Conservation (phyloP, 2,797 vertebrate genomes). For the Scolopax rusticola region DNA sequence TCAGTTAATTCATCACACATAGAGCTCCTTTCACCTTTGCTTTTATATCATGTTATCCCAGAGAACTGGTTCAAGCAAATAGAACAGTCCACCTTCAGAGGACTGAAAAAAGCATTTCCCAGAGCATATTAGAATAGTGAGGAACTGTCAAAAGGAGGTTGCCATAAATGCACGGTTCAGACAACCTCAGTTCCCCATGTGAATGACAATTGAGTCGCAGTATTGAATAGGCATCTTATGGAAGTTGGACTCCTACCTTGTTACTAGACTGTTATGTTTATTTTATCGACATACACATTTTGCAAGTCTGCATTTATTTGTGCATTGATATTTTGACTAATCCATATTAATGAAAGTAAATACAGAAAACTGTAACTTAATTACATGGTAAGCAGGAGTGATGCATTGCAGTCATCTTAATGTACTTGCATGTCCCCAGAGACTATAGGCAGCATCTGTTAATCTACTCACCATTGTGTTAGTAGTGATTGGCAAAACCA, state of each 20-base stretch:
- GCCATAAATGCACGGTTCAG: not conserved
- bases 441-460: constrained; percentile 52
- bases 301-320: constrained; percentile 58
- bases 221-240: not conserved
- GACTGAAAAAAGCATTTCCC: not conserved
- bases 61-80: not conserved
- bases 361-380: constrained; percentile 39
- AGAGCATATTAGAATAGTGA: not conserved
- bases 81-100: not conserved
- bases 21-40: constrained; percentile 11
- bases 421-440: constrained; percentile 45
- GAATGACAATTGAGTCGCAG: not conserved
- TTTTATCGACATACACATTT: constrained; percentile 1
- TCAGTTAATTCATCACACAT: not conserved
- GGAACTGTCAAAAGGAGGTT: not conserved
- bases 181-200: not conserved
- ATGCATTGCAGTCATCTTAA: constrained; percentile 61
- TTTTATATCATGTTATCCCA: not conserved
- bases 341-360: constrained; percentile 65
- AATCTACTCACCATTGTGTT: constrained; percentile 58
- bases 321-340: constrained; percentile 34
- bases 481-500: constrained; percentile 39
- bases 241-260: not conserved
- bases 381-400: constrained; percentile 48
- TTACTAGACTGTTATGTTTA: not conserved